Evolutionary conservation across 2,888 invertebrate species (phyloP).

Genomic region (Thalpophila matura): DNA sequence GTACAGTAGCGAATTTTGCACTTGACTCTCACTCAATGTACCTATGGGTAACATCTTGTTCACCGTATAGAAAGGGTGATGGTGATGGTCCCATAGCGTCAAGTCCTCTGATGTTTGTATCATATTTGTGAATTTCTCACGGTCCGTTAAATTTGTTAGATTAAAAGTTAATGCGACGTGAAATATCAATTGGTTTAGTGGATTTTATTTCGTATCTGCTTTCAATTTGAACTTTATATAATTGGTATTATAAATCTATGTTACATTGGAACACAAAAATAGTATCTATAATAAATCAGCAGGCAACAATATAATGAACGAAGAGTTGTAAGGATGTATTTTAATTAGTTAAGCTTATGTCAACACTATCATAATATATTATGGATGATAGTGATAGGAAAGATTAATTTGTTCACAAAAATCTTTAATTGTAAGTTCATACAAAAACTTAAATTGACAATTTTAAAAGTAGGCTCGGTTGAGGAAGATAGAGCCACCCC

Average conservation of each 20-base stretch:
- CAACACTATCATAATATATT: too few species aligned
- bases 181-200: slow-evolving; percentile 62
- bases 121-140: slow-evolving; percentile 78
- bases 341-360: too few species aligned
- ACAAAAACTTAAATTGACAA: too few species aligned
- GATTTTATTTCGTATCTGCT: slow-evolving; percentile 30
- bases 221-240: slow-evolving; percentile 29
- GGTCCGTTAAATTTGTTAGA: slow-evolving; percentile 70
- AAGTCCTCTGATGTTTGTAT: slow-evolving; percentile 68
- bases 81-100: slow-evolving; percentile 61
- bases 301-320: too few species aligned
- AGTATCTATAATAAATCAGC: too few species aligned
- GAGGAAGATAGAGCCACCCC: too few species aligned
- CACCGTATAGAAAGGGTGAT: slow-evolving; percentile 58
- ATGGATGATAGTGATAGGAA: too few species aligned
- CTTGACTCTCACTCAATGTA: slow-evolving; percentile 81
- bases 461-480: too few species aligned
- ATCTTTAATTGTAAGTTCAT: too few species aligned
- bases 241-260: slow-evolving; percentile 13
- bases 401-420: too few species aligned
- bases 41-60: slow-evolving; percentile 87
- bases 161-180: slow-evolving; percentile 73
- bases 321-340: too few species aligned
- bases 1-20: slow-evolving; percentile 86
- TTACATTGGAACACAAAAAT: slow-evolving; percentile 13